Conservation (phyloP, 2,113 vertebrate genomes). For the Fukomys damarensis region DNA sequence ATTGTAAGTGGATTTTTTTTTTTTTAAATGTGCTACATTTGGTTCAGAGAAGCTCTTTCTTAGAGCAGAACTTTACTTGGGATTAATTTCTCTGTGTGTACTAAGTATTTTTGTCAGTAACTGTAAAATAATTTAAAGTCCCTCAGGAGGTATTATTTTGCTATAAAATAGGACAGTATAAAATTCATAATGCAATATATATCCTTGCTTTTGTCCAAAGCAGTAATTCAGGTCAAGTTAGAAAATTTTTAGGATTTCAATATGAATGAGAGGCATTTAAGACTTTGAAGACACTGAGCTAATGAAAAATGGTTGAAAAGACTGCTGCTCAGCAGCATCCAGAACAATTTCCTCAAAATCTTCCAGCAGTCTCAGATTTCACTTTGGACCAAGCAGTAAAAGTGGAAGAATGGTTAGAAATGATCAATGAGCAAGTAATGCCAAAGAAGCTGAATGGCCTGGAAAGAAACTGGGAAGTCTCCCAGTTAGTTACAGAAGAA, state of each 20-base stretch:
- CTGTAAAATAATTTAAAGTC: conserved; percentile 4
- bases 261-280: conserved; percentile 59
- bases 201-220: conserved; percentile 1
- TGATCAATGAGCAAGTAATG: conserved; percentile 73
- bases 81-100: background rate
- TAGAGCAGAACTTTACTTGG: background rate
- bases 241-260: conserved; percentile 37
- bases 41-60: background rate
- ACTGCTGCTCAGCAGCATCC: background rate
- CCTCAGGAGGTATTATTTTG: conserved; percentile 2
- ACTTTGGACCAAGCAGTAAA: conserved; percentile 49
- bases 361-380: conserved; percentile 56
- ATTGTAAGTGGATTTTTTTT: background rate
- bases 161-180: background rate
- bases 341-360: conserved; percentile 67
- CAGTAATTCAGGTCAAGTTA: conserved; percentile 40
- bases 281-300: background rate
- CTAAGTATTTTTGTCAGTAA: conserved; percentile 1
- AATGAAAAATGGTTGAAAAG: conserved; percentile 32
- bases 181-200: background rate
- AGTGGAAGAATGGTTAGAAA: conserved; percentile 67
- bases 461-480: conserved; percentile 74
- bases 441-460: conserved; percentile 75
- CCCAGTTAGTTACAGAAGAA: conserved; percentile 71
- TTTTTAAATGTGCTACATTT: background rate